phyloP scores from a whole-genome alignment of 2,888 invertebrate species.

The Mamestra brassicae region DNA sequence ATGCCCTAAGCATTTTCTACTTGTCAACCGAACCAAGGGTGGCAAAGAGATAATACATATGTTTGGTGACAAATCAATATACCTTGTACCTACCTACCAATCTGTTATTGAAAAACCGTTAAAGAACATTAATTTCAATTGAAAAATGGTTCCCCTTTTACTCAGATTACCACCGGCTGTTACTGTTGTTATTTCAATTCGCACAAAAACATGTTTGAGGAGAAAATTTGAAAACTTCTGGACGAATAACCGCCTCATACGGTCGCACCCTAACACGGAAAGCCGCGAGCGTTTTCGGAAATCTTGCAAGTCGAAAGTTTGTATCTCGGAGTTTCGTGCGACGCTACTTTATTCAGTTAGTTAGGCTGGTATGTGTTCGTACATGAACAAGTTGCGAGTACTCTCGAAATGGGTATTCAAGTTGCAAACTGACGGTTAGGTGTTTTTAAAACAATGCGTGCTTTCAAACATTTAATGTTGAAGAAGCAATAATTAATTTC shows the following conservation, averaged over 20 bases:
- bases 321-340: constrained; percentile 82
- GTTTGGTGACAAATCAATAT: too few species aligned
- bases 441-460: constrained; percentile 63
- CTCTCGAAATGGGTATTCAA: constrained; percentile 65
- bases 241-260: constrained; percentile 45
- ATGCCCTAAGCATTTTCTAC: too few species aligned
- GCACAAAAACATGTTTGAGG: background rate
- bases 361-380: constrained; percentile 81
- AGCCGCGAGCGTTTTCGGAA: constrained; percentile 85
- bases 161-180: background rate
- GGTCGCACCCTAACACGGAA: constrained; percentile 65
- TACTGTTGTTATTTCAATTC: background rate
- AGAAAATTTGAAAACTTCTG: background rate
- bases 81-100: too few species aligned
- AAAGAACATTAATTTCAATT: too few species aligned
- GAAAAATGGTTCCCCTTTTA: background rate
- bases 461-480: constrained; percentile 47
- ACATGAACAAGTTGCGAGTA: constrained; percentile 76
- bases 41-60: too few species aligned
- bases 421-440: constrained; percentile 62
- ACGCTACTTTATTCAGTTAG: constrained; percentile 85
- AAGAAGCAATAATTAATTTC: constrained; percentile 51
- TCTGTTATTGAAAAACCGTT: background rate
- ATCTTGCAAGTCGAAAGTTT: constrained; percentile 86
- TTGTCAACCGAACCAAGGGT: too few species aligned